A percentile compares a stretch with the other conserved stretches of the same genome.
phyloP scores from a whole-genome alignment of 53 echinoderm and acorn worm genomes.

The Henricia sp. region DNA sequence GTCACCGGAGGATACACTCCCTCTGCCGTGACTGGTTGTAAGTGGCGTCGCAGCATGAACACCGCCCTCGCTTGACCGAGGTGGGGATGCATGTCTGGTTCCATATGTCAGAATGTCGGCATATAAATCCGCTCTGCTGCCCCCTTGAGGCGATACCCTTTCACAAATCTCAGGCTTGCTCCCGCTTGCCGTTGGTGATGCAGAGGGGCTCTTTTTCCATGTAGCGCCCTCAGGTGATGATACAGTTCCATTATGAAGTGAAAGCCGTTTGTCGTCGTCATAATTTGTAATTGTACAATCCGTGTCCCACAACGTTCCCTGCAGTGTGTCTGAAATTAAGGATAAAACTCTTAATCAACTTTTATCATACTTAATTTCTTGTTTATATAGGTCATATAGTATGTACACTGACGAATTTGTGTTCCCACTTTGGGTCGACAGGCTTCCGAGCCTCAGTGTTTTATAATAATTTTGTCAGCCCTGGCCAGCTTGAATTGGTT shows the following conservation, averaged over 20 bases:
- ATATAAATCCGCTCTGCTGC: conserved; percentile 21
- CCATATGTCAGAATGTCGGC: conserved; percentile 1
- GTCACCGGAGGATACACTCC: conserved; percentile 34
- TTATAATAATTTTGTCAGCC: too few relatives aligned
- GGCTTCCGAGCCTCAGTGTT: too few relatives aligned
- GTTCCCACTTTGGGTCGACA: too few relatives aligned
- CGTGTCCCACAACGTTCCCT: conserved; percentile 33
- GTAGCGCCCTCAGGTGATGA: conserved; percentile 32
- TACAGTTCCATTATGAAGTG: conserved; percentile 5
- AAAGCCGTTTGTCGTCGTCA: not conserved
- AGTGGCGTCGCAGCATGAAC: conserved; percentile 16
- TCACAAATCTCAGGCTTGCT: conserved; percentile 17
- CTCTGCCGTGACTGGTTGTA: conserved; percentile 34
- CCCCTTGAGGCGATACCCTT: conserved; percentile 43
- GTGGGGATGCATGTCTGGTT: too few relatives aligned
- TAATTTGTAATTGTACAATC: not conserved
- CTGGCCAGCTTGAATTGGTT: too few relatives aligned
- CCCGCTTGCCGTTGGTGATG: not conserved
- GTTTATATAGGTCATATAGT: too few relatives aligned
- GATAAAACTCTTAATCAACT: too few relatives aligned
- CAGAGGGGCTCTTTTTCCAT: not conserved
- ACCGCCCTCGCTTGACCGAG: too few relatives aligned
- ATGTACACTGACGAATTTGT: too few relatives aligned
- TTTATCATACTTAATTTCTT: too few relatives aligned
- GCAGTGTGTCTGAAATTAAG: conserved; percentile 38